Conservation (phyloP, 2,888 invertebrate genomes). For the Myathropa florea region DNA sequence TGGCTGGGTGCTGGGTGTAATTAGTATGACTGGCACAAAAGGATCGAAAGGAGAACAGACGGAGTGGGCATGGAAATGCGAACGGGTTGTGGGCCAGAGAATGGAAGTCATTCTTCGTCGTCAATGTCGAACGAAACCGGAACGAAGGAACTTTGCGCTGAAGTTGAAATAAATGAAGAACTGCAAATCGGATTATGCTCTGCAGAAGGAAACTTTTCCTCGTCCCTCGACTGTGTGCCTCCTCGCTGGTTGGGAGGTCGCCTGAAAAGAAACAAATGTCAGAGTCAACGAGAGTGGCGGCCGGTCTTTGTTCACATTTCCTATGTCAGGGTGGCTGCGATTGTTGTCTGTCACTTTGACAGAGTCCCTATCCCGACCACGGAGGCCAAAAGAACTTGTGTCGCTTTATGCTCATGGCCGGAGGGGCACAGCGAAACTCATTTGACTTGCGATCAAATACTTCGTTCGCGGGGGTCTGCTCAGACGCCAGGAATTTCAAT, state of each 20-base stretch:
- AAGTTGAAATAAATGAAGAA: conserved; percentile 30
- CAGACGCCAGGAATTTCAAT: conserved; percentile 19
- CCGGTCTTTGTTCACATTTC: neutral
- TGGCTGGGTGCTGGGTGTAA: conserved; percentile 45
- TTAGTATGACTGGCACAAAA: conserved; percentile 53
- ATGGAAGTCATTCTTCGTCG: neutral
- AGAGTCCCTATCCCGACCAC: neutral
- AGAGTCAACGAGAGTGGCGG: neutral
- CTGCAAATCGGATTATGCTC: conserved; percentile 25
- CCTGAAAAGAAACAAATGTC: neutral
- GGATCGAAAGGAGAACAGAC: conserved; percentile 1
- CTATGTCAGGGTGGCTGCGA: neutral
- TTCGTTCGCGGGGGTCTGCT: neutral
- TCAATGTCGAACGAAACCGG: conserved; percentile 30
- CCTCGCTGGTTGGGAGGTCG: neutral
- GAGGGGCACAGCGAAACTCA: neutral
- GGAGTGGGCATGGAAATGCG: neutral
- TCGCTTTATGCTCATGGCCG: neutral
- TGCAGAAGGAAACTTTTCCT: conserved; percentile 4
- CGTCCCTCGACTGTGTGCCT: neutral
- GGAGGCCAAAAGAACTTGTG: neutral
- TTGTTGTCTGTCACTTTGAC: neutral
- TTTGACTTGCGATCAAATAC: neutral
- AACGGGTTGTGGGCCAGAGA: neutral
- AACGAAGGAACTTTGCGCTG: conserved; percentile 10